phyloP scores from a whole-genome alignment of 2,888 invertebrate species.

The Mactromeris polynyma region DNA sequence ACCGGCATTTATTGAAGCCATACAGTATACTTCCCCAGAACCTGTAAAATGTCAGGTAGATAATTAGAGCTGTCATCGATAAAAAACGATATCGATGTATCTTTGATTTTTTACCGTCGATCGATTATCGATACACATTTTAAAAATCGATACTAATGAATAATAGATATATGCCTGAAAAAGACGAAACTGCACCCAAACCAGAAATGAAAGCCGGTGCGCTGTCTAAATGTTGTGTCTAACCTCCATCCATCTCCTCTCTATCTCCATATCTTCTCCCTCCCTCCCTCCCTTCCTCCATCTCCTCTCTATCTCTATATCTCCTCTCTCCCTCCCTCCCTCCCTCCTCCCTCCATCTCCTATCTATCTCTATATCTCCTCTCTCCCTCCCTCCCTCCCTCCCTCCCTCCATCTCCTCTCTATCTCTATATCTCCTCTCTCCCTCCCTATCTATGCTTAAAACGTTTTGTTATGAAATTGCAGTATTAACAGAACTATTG shows the following conservation, averaged over 20 bases:
- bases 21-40: constrained; percentile 60
- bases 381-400: neutral
- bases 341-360: neutral
- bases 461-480: no score
- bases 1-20: constrained; percentile 52
- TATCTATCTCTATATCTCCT: neutral
- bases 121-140: no score
- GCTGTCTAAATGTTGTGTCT: no score
- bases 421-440: neutral
- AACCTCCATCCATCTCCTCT: neutral
- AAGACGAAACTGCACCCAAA: no score
- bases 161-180: no score
- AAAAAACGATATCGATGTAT: no score
- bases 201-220: no score
- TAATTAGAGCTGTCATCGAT: no score
- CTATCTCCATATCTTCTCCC: neutral
- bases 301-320: neutral
- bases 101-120: no score
- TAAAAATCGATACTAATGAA: no score
- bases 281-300: neutral
- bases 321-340: neutral
- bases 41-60: constrained; percentile 34
- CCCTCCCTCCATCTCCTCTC: neutral
- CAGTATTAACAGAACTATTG: no score
- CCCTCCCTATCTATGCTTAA: no score